Evolutionary conservation across 2,113 vertebrate species (phyloP).

Genomic region (Scopus umbretta): DNA sequence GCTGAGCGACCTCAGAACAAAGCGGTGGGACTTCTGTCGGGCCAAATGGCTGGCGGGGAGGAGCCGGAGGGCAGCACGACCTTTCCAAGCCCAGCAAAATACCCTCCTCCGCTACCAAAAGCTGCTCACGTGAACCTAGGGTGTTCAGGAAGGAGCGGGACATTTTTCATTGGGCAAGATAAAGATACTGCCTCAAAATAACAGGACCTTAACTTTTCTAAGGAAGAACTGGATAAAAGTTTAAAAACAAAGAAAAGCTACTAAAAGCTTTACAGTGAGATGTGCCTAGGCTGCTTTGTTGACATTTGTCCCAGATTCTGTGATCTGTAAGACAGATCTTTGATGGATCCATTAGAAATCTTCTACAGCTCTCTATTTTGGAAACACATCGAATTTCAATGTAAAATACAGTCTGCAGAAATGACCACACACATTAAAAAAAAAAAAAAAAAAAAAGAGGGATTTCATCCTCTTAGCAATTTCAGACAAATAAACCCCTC

Average conservation of each 20-base stretch:
- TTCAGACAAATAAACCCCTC: neutral
- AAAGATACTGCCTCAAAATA: neutral
- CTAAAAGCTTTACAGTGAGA: neutral
- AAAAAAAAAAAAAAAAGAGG: neutral
- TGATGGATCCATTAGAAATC: neutral
- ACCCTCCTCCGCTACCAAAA: neutral
- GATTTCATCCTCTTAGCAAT: neutral
- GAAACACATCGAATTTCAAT: neutral
- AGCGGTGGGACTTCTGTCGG: neutral
- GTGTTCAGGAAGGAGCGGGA: neutral
- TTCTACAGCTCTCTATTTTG: neutral
- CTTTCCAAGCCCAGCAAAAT: neutral
- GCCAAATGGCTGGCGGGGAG: neutral
- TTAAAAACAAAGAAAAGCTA: neutral
- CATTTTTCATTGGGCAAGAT: neutral
- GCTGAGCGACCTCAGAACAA: neutral
- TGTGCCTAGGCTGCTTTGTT: neutral
- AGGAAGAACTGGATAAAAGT: neutral
- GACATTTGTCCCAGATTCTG: neutral
- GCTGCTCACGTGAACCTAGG: neutral
- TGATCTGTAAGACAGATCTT: neutral
- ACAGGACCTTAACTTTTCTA: neutral
- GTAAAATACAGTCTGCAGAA: neutral
- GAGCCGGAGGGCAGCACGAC: neutral
- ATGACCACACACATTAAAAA: neutral